phyloP scores from a whole-genome alignment of 2,113 vertebrate species.

The Brienomyrus longianalis region DNA sequence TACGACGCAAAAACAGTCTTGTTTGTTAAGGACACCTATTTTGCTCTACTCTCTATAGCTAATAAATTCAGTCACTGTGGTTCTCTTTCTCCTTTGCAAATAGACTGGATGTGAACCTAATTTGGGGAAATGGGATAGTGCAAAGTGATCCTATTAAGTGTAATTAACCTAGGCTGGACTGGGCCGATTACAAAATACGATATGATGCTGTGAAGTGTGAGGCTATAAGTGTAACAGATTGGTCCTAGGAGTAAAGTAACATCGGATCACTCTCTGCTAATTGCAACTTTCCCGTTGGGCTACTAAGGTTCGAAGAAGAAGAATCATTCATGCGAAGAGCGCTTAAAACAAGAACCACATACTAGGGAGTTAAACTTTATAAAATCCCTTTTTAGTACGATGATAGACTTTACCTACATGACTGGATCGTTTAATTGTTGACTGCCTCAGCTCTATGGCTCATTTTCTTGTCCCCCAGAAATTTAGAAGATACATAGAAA shows the following conservation, averaged over 20 bases:
- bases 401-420: slow-evolving; percentile 62
- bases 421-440: slow-evolving; percentile 63
- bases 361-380: neutral
- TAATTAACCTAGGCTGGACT: neutral
- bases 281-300: neutral
- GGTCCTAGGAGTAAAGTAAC: neutral
- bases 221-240: neutral
- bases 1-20: neutral
- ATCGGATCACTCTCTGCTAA: neutral
- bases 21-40: neutral
- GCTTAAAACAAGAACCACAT: neutral
- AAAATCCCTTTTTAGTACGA: slow-evolving; percentile 36
- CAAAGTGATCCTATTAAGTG: slow-evolving; percentile 8
- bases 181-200: neutral
- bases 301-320: neutral
- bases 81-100: neutral
- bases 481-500: slow-evolving; percentile 48
- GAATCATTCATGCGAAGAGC: neutral
- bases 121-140: neutral
- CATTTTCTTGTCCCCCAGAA: slow-evolving; percentile 59
- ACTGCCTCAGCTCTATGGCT: slow-evolving; percentile 60
- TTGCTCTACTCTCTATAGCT: neutral
- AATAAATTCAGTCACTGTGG: neutral
- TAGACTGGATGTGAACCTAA: neutral
- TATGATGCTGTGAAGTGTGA: neutral